phyloP scores from a whole-genome alignment of 2,113 vertebrate species.

The Labeo rohita region DNA sequence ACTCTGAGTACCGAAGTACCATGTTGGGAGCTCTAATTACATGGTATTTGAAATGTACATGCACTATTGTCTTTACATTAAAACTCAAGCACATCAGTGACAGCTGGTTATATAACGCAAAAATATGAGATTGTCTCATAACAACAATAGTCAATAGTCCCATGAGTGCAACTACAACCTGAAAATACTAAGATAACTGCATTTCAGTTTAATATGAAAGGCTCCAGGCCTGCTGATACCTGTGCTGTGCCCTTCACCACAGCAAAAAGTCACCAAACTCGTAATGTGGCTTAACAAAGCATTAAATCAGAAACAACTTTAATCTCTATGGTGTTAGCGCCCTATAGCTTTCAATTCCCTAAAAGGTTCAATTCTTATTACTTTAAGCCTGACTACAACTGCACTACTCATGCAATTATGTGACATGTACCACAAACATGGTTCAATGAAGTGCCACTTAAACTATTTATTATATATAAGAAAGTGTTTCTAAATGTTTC shows the following conservation, averaged over 20 bases:
- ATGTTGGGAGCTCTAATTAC: neutral
- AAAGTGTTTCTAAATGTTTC: neutral
- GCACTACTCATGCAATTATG: neutral
- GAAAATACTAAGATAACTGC: neutral
- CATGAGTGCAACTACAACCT: neutral
- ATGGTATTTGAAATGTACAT: neutral
- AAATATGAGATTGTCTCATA: neutral
- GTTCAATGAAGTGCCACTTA: neutral
- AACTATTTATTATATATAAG: neutral
- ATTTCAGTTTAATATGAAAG: conserved; percentile 9
- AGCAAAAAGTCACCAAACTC: conserved; percentile 47
- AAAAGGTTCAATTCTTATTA: neutral
- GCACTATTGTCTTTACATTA: neutral
- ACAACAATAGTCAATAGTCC: neutral
- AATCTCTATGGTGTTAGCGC: neutral
- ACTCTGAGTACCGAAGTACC: neutral
- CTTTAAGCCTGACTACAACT: neutral
- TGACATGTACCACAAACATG: neutral
- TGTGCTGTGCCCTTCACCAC: conserved; percentile 44
- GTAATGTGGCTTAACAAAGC: conserved; percentile 25
- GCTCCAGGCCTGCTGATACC: conserved; percentile 46
- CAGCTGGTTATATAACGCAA: conserved; percentile 1
- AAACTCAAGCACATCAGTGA: conserved; percentile 6
- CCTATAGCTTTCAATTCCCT: neutral
- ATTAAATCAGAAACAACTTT: neutral